Percentiles rank a stretch among this genome's conserved stretches.
These are phyloP conservation scores for Tricholaema leucomelas DNA, from an alignment of 2,113 vertebrate species.

Conservation along the genomic window DNA sequence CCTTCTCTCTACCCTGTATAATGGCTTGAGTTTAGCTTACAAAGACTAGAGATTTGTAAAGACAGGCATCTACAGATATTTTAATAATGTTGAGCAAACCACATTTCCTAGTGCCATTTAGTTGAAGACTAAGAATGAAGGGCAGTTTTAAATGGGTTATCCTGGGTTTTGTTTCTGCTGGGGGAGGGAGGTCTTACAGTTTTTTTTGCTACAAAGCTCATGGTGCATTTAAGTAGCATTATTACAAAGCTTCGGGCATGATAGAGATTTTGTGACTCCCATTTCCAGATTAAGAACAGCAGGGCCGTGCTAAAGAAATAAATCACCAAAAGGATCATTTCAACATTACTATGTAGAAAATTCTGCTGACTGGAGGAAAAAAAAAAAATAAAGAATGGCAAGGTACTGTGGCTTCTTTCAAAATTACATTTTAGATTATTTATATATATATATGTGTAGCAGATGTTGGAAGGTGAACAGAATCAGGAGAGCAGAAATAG, in stretches of 20 bases:
- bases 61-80: background rate
- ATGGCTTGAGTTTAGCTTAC: no score
- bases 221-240: background rate
- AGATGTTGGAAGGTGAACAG: background rate
- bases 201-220: background rate
- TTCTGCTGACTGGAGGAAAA: background rate
- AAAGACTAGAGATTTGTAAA: background rate
- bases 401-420: background rate
- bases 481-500: background rate
- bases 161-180: background rate
- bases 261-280: background rate
- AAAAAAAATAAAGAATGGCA: background rate
- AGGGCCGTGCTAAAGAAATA: constrained; percentile 20
- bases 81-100: background rate
- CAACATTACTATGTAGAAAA: background rate
- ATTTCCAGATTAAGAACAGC: constrained; percentile 4
- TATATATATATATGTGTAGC: background rate
- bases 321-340: constrained; percentile 16
- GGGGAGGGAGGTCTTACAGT: no score
- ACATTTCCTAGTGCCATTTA: background rate
- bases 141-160: background rate
- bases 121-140: background rate
- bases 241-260: constrained; percentile 6
- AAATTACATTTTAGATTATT: background rate
- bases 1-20: background rate